phyloP scores from a whole-genome alignment of 1,140 invertebrate species.

The Centruroides vittatus region DNA sequence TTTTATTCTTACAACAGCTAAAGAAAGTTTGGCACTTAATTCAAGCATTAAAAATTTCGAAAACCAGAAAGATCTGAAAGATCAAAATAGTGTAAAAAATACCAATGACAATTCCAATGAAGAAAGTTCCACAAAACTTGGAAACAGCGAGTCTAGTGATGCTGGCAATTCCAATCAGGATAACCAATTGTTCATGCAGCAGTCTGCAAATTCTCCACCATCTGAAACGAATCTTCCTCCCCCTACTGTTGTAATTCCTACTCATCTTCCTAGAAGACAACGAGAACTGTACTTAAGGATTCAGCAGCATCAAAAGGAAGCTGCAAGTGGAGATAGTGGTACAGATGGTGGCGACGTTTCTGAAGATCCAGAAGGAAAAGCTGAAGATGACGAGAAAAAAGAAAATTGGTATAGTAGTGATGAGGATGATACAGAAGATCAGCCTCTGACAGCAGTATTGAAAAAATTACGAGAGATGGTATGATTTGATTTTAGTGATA shows the following conservation, averaged over 20 bases:
- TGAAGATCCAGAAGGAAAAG: constrained; percentile 28
- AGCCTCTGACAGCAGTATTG: constrained; percentile 22
- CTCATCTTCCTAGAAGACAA: constrained; percentile 47
- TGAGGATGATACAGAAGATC: constrained; percentile 42
- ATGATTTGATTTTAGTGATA: background rate
- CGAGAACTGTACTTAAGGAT: constrained; percentile 50
- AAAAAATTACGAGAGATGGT: constrained; percentile 22
- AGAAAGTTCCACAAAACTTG: no score
- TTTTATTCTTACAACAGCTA: no score
- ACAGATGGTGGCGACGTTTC: background rate
- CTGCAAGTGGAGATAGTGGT: background rate
- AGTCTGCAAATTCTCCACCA: background rate
- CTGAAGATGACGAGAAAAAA: constrained; percentile 35
- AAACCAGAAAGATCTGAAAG: no score
- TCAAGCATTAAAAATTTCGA: no score
- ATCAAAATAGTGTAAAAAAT: no score
- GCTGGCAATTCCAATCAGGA: no score
- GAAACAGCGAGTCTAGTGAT: no score
- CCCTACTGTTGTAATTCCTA: constrained; percentile 25
- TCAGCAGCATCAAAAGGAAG: constrained; percentile 31
- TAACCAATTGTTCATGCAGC: no score
- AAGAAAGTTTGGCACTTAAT: no score
- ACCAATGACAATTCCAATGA: no score
- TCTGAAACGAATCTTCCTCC: background rate
- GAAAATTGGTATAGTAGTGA: constrained; percentile 49